These are phyloP conservation scores for Hedya salicella DNA, from an alignment of 2,888 invertebrate genomes.

Conservation along the genomic window DNA sequence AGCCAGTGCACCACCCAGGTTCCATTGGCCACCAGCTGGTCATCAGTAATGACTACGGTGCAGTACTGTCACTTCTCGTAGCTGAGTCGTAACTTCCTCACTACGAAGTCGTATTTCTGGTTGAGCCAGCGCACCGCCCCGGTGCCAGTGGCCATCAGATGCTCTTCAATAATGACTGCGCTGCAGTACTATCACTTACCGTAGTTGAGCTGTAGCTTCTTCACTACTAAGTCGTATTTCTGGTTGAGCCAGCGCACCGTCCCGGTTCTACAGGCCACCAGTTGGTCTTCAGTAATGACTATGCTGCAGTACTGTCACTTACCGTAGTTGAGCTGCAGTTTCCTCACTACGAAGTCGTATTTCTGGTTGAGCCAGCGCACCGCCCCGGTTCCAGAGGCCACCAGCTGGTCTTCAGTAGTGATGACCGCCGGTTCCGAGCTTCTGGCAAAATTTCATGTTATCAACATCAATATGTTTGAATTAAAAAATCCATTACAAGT, in stretches of 20 bases:
- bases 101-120: too few relatives aligned
- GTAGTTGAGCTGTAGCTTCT: too few relatives aligned
- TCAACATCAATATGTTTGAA: background rate
- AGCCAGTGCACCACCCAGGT: too few relatives aligned
- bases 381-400: conserved; percentile 66
- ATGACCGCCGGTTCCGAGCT: conserved; percentile 53
- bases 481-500: background rate
- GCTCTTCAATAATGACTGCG: too few relatives aligned
- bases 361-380: conserved; percentile 82
- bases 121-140: too few relatives aligned
- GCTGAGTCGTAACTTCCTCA: too few relatives aligned
- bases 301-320: too few relatives aligned
- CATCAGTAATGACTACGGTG: too few relatives aligned
- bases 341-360: conserved; percentile 78
- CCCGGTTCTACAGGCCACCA: conserved; percentile 67
- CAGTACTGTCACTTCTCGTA: too few relatives aligned
- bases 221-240: conserved; percentile 80
- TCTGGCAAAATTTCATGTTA: background rate
- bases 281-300: conserved; percentile 70
- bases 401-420: conserved; percentile 71
- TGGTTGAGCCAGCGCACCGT: conserved; percentile 81
- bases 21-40: too few relatives aligned
- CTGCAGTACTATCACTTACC: too few relatives aligned
- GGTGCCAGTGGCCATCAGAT: too few relatives aligned
- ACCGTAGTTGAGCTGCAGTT: conserved; percentile 80